Conservation (phyloP, 2,888 invertebrate genomes). For the Pantelozetes paolii region DNA sequence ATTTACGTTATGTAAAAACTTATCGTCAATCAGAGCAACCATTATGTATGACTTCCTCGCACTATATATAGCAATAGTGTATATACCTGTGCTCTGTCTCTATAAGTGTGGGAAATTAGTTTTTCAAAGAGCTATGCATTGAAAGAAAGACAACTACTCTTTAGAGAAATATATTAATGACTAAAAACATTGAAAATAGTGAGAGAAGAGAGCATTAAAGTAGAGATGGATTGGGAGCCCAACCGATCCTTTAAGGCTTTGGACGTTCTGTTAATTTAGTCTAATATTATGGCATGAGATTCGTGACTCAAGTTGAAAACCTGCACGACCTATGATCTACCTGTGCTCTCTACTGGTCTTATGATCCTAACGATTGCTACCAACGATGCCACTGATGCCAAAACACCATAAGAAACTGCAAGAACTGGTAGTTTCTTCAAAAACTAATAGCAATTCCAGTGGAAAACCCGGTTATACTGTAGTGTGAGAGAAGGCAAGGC, state of each 20-base stretch:
- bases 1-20: conserved; percentile 23
- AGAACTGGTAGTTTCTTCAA: neutral
- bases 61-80: neutral
- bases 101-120: conserved; percentile 30
- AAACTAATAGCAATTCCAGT: neutral
- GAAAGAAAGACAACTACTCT: too few relatives aligned
- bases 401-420: neutral
- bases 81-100: neutral
- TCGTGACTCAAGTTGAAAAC: conserved; percentile 10
- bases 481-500: neutral
- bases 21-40: neutral
- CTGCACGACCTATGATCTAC: conserved; percentile 4
- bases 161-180: conserved; percentile 4
- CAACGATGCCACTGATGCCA: neutral
- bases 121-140: conserved; percentile 20
- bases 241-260: conserved; percentile 19
- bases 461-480: neutral
- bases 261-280: conserved; percentile 27
- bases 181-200: neutral
- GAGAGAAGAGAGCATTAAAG: neutral
- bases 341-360: conserved; percentile 9
- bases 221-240: conserved; percentile 11
- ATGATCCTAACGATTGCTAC: conserved; percentile 1
- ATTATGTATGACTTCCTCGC: conserved; percentile 21
- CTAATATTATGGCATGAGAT: conserved; percentile 24